A percentile compares a stretch with the other conserved stretches of the same genome.
Conservation (phyloP, 1,140 invertebrate species). For the Acyrthosiphon pisum region DNA sequence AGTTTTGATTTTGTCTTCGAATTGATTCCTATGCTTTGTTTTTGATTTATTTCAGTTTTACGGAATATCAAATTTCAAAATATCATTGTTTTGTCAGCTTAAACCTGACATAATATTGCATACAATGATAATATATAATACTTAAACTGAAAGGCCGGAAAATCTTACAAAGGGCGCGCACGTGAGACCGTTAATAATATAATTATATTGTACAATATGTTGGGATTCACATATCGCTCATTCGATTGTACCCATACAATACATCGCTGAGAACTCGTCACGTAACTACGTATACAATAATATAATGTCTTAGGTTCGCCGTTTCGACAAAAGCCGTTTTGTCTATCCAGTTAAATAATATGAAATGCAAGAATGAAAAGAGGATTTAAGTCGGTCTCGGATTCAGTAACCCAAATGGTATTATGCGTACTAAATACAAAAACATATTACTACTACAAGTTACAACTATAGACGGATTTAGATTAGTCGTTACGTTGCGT, state of each 20-base stretch:
- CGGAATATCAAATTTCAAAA: too few relatives aligned
- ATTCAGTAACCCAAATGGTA: background rate
- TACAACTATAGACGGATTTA: background rate
- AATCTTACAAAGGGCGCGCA: too few relatives aligned
- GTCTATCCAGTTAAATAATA: constrained; percentile 4
- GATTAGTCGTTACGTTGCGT: background rate
- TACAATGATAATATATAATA: too few relatives aligned
- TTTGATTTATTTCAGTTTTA: too few relatives aligned
- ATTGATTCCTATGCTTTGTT: too few relatives aligned
- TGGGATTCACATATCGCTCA: background rate
- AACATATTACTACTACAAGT: background rate
- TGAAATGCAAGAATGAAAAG: background rate
- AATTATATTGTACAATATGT: background rate
- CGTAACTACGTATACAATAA: background rate
- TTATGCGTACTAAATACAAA: background rate
- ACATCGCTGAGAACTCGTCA: background rate
- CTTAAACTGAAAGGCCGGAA: too few relatives aligned
- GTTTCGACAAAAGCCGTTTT: background rate
- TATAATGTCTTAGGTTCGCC: background rate
- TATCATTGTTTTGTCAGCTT: too few relatives aligned
- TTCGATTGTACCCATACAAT: background rate
- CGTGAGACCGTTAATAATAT: background rate
- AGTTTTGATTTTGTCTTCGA: too few relatives aligned
- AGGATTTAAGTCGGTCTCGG: background rate
- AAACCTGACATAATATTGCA: too few relatives aligned